Conservation (phyloP, 64 coral and sea anemone species). For the Orbicella faveolata region DNA sequence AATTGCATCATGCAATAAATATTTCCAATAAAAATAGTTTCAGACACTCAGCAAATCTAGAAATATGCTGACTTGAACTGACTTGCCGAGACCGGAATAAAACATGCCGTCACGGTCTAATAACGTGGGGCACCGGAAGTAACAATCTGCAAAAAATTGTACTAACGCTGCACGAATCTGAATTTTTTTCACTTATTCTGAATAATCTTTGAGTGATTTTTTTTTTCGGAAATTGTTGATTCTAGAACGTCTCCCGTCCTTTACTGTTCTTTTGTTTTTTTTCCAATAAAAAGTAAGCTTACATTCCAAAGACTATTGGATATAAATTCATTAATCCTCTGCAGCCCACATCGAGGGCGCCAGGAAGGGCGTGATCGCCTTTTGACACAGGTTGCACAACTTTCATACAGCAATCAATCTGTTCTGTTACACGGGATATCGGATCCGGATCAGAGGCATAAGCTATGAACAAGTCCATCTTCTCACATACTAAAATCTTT, state of each 20-base stretch:
- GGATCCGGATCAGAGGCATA: not conserved
- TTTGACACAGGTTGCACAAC: not conserved
- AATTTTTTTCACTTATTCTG: not conserved
- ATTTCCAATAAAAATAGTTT: not conserved
- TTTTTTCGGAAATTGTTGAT: not conserved
- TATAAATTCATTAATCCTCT: too few relatives aligned
- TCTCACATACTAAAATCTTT: too few relatives aligned
- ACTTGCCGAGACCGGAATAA: not conserved
- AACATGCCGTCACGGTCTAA: not conserved
- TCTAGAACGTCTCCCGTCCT: not conserved
- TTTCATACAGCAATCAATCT: not conserved
- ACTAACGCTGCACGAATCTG: not conserved
- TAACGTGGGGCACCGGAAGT: not conserved
- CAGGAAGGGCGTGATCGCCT: not conserved
- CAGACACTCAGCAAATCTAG: not conserved
- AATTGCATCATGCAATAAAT: not conserved
- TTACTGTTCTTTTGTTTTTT: not conserved
- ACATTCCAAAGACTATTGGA: too few relatives aligned
- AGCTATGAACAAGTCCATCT: not conserved
- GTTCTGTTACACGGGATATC: not conserved
- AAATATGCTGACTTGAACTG: conserved; percentile 13
- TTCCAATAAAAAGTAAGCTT: not conserved
- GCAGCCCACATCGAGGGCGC: too few relatives aligned
- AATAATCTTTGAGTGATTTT: not conserved
- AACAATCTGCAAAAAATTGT: not conserved